Percentiles rank a stretch among this genome's conserved stretches.
Conservation (phyloP, 2,888 invertebrate species). For the Oscheius onirici region DNA sequence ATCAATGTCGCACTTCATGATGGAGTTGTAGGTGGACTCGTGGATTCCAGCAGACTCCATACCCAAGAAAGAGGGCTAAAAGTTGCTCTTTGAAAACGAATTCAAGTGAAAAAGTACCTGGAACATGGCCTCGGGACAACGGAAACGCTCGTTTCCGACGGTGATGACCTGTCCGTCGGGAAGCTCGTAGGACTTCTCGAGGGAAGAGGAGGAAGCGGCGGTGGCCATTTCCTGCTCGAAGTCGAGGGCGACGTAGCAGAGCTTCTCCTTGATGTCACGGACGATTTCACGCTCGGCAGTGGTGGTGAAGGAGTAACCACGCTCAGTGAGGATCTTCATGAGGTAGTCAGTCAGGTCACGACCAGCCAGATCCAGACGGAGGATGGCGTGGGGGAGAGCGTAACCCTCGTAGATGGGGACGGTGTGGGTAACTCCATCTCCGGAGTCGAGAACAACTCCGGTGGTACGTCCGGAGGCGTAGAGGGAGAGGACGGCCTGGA, state of each 20-base stretch:
- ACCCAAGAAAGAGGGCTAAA: conserved; percentile 79
- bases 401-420: conserved; percentile 84
- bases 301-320: conserved; percentile 73
- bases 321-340: conserved; percentile 76
- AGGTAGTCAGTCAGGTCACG: conserved; percentile 76
- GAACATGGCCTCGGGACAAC: conserved; percentile 88
- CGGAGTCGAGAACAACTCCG: conserved; percentile 82
- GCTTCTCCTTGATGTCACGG: conserved; percentile 89
- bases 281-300: conserved; percentile 83
- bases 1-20: conserved; percentile 94
- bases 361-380: conserved; percentile 75
- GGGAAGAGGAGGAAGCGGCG: conserved; percentile 86
- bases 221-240: conserved; percentile 95
- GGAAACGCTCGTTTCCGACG: conserved; percentile 80
- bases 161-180: conserved; percentile 82
- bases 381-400: conserved; percentile 75
- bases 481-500: conserved; percentile 90
- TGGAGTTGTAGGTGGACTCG: conserved; percentile 81
- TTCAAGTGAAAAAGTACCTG: conserved; percentile 74
- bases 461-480: conserved; percentile 80
- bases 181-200: conserved; percentile 89
- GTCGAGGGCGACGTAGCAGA: conserved; percentile 99
- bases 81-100: conserved; percentile 46
- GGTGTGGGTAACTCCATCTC: conserved; percentile 87
- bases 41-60: conserved; percentile 66